Conservation (phyloP, 2,888 invertebrate species). For the Formica aserva region DNA sequence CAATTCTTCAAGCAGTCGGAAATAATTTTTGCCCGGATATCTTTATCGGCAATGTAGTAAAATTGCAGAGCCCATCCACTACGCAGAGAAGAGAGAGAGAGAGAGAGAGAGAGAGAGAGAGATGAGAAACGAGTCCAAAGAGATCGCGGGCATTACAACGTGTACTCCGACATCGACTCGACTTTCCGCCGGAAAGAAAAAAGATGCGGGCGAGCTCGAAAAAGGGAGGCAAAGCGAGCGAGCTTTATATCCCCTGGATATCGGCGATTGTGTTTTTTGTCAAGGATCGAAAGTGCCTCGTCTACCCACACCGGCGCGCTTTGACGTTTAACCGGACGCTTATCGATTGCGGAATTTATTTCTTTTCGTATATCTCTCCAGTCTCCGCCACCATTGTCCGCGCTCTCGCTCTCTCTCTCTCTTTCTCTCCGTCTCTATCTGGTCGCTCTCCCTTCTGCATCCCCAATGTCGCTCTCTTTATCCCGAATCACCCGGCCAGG, state of each 20-base stretch:
- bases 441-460: slow-evolving; percentile 64
- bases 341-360: slow-evolving; percentile 82
- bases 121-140: slow-evolving; percentile 35
- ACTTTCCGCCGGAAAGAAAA: slow-evolving; percentile 49
- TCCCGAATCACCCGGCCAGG: slow-evolving; percentile 69
- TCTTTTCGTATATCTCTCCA: slow-evolving; percentile 76
- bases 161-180: slow-evolving; percentile 45
- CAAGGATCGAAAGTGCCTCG: slow-evolving; percentile 73
- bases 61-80: slow-evolving; percentile 13
- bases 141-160: slow-evolving; percentile 52
- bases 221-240: slow-evolving; percentile 52
- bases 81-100: not conserved
- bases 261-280: slow-evolving; percentile 64
- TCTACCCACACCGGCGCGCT: slow-evolving; percentile 63
- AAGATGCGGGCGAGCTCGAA: slow-evolving; percentile 50
- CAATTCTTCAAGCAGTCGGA: slow-evolving; percentile 13
- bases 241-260: slow-evolving; percentile 57
- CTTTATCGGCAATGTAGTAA: slow-evolving; percentile 35
- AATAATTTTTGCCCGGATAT: slow-evolving; percentile 41
- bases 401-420: slow-evolving; percentile 49
- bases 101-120: not conserved
- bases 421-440: not conserved
- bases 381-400: slow-evolving; percentile 63
- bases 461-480: slow-evolving; percentile 68
- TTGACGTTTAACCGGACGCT: slow-evolving; percentile 76